phyloP scores from a whole-genome alignment of 2,113 vertebrate species.

The Actenoides lindsayi region DNA sequence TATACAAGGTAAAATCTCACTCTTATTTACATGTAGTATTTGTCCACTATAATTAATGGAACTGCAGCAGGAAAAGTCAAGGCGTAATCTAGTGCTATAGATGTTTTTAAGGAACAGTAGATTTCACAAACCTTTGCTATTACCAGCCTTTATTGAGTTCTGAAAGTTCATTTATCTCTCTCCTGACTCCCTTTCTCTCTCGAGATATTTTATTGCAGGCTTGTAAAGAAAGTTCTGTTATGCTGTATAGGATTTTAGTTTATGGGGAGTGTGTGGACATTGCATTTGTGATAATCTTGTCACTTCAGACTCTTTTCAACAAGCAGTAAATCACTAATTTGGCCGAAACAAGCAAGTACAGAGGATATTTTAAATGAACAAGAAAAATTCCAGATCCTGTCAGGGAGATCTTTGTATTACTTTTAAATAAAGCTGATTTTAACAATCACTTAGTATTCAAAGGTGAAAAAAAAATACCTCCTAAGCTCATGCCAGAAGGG shows the following conservation, averaged over 20 bases:
- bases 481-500: neutral
- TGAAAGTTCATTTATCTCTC: neutral
- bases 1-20: neutral
- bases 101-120: neutral
- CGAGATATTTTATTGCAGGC: neutral
- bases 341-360: neutral
- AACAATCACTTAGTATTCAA: neutral
- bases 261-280: neutral
- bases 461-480: neutral
- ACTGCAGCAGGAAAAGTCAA: neutral
- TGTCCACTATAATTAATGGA: neutral
- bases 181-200: neutral
- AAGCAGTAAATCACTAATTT: neutral
- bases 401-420: neutral
- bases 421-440: neutral
- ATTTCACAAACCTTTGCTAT: neutral
- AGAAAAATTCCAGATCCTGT: neutral
- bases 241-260: neutral
- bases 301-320: constrained; percentile 6
- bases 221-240: neutral
- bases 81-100: neutral
- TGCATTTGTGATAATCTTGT: neutral
- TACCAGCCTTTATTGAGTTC: neutral
- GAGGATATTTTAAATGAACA: neutral
- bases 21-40: neutral